phyloP scores from a whole-genome alignment of 2,797 vertebrate species.

The Poeciliopsis paucimaculata region DNA sequence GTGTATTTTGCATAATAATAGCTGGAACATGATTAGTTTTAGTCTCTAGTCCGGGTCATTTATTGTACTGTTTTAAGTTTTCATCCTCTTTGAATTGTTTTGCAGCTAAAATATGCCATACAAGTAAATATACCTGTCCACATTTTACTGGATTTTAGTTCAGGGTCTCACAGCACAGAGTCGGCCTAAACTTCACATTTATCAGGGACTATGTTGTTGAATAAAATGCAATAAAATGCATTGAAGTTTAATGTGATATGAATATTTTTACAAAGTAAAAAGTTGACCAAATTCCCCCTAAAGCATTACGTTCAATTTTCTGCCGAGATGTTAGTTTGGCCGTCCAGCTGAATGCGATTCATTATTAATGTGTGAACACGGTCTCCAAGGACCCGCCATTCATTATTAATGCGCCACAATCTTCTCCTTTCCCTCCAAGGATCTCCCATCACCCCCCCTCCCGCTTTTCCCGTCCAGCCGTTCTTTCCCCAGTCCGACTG shows the following conservation, averaged over 20 bases:
- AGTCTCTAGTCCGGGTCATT: too few species aligned
- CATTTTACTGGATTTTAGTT: background rate
- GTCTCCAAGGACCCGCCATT: slow-evolving; percentile 66
- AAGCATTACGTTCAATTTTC: slow-evolving; percentile 6
- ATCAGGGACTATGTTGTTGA: too few species aligned
- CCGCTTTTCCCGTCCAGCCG: slow-evolving; percentile 17
- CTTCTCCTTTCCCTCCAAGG: slow-evolving; percentile 61
- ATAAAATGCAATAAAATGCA: background rate
- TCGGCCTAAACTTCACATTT: background rate
- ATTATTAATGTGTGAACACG: slow-evolving; percentile 75
- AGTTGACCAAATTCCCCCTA: background rate
- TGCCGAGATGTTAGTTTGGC: slow-evolving; percentile 40
- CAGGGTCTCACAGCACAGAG: too few species aligned
- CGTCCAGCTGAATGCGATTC: slow-evolving; percentile 64
- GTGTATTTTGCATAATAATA: too few species aligned
- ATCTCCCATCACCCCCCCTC: slow-evolving; percentile 47
- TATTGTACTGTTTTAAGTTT: too few species aligned
- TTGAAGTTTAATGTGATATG: background rate
- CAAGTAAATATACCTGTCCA: too few species aligned
- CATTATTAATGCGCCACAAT: slow-evolving; percentile 73
- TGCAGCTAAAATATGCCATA: too few species aligned
- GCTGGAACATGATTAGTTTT: too few species aligned
- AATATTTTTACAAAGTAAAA: background rate
- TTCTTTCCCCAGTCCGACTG: slow-evolving; percentile 29
- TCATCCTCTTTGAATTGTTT: too few species aligned